Evolutionary conservation across 2,113 vertebrate genomes (phyloP).

Genomic region (Saguinus midas): DNA sequence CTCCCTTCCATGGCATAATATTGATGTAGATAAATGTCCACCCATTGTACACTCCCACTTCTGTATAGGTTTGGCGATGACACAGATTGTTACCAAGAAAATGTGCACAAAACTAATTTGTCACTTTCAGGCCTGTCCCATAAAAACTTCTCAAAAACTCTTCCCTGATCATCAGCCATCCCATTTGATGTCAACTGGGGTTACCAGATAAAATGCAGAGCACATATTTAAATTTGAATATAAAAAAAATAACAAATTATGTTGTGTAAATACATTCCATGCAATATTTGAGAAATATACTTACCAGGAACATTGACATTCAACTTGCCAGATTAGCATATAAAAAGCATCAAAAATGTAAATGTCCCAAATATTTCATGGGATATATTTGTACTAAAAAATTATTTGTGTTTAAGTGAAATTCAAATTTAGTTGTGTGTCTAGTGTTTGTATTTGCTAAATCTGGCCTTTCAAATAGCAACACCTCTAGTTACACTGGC

Average conservation of each 20-base stretch:
- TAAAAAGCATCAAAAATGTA: background rate
- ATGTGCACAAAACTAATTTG: background rate
- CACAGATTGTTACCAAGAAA: background rate
- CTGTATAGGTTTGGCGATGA: background rate
- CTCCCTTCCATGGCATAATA: background rate
- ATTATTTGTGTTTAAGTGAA: background rate
- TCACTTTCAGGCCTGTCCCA: background rate
- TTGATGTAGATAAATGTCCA: background rate
- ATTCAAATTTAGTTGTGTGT: slow-evolving; percentile 2
- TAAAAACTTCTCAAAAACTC: background rate
- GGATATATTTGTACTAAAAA: background rate
- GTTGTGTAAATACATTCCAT: background rate
- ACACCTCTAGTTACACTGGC: background rate
- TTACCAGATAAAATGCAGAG: background rate
- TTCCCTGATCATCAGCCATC: background rate
- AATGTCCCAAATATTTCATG: background rate
- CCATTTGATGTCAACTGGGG: background rate
- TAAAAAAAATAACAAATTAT: background rate
- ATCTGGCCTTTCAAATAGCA: background rate
- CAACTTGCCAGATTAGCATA: background rate
- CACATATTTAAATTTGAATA: background rate
- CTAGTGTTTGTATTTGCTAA: background rate
- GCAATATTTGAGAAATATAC: background rate
- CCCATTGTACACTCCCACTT: background rate
- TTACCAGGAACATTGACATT: background rate